phyloP scores from a whole-genome alignment of 2,113 vertebrate genomes.

The Myotis yumanensis region DNA sequence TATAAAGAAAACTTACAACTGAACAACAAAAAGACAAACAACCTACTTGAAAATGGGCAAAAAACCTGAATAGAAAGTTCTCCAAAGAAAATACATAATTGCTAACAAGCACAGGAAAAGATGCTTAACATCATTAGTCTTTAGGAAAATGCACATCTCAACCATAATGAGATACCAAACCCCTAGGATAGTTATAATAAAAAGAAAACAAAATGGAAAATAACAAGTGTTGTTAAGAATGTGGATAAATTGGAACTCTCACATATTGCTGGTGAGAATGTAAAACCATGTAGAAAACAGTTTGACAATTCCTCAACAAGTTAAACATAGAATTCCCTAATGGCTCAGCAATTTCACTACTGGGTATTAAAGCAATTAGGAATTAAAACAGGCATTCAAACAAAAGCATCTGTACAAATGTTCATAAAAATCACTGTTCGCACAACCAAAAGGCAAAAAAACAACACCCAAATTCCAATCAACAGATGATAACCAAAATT shows the following conservation, averaged over 20 bases:
- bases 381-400: slow-evolving; percentile 9
- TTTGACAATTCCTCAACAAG: not conserved
- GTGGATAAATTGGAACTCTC: not conserved
- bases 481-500: slow-evolving; percentile 10
- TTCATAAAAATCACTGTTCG: not conserved
- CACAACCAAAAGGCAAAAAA: not conserved
- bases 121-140: not conserved
- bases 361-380: not conserved
- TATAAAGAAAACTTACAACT: not conserved
- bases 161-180: not conserved
- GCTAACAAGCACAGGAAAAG: not conserved
- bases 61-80: not conserved
- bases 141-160: not conserved
- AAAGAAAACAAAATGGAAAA: not conserved
- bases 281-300: not conserved
- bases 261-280: not conserved
- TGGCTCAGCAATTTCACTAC: not conserved
- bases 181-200: not conserved
- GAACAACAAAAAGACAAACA: not conserved
- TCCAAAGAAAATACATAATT: not conserved
- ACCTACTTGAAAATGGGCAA: not conserved
- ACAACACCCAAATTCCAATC: not conserved
- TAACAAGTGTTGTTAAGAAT: not conserved
- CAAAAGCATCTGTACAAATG: not conserved
- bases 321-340: not conserved